Percentiles rank a stretch among this genome's conserved stretches.
phyloP scores from a whole-genome alignment of 2,888 invertebrate genomes.

The Cheilosia vulpina region DNA sequence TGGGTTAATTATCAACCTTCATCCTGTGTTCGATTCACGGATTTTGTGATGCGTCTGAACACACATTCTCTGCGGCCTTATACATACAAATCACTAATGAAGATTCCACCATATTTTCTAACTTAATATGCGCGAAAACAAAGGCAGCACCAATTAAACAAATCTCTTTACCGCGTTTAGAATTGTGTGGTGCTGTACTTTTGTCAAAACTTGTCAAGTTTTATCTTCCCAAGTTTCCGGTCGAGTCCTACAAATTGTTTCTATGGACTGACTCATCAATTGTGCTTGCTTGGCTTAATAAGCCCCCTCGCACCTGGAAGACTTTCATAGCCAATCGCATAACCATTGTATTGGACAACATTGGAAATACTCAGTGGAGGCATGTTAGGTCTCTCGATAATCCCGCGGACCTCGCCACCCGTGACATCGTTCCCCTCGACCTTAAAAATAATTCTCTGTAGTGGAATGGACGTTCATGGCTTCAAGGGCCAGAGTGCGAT shows the following conservation, averaged over 20 bases:
- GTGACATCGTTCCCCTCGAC: too few species aligned
- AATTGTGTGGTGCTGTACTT: background rate
- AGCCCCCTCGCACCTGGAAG: background rate
- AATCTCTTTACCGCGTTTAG: background rate
- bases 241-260: background rate
- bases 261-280: background rate
- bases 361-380: too few species aligned
- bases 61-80: background rate
- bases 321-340: conserved; percentile 2
- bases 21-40: background rate
- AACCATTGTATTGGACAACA: background rate
- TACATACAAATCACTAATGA: background rate
- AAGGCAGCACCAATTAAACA: background rate
- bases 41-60: background rate
- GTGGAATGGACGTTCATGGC: background rate
- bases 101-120: background rate
- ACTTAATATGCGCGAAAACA: background rate
- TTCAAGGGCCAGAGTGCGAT: background rate
- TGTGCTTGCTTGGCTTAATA: too few species aligned
- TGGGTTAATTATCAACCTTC: background rate
- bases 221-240: background rate
- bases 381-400: too few species aligned
- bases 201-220: background rate
- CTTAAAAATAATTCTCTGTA: background rate
- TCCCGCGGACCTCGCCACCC: background rate